phyloP scores from a whole-genome alignment of 2,888 invertebrate genomes.

The Lasioglossum morio region DNA sequence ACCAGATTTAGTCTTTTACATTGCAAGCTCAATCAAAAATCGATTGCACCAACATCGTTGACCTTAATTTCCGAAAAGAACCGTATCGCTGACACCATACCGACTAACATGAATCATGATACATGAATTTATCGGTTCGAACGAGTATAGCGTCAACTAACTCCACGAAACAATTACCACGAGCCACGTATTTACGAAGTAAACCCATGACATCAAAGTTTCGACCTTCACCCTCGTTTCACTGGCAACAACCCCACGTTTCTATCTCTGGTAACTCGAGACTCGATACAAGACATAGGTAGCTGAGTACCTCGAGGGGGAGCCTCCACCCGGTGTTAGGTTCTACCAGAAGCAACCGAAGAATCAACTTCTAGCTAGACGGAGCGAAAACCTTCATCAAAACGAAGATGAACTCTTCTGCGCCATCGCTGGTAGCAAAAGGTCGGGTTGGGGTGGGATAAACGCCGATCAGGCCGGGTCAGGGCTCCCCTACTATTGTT shows the following conservation, averaged over 20 bases:
- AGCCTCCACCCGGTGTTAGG: conserved; percentile 72
- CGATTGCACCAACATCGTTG: not conserved
- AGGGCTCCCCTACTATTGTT: conserved; percentile 80
- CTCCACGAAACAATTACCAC: conserved; percentile 49
- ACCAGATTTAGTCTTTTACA: not conserved
- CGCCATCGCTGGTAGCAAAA: conserved; percentile 38
- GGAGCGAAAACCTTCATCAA: conserved; percentile 51
- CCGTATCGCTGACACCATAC: no score
- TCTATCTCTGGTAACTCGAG: conserved; percentile 69
- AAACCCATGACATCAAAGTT: conserved; percentile 38
- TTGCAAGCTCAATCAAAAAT: not conserved
- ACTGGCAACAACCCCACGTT: conserved; percentile 50
- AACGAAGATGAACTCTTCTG: conserved; percentile 43
- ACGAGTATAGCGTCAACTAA: not conserved
- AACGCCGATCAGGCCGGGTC: conserved; percentile 84
- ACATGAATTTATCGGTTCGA: not conserved
- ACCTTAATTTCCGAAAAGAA: not conserved
- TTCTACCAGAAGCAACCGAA: conserved; percentile 57
- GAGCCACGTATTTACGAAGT: conserved; percentile 32
- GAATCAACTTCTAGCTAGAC: conserved; percentile 49
- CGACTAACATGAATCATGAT: not conserved
- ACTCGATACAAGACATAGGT: conserved; percentile 61
- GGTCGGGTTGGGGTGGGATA: conserved; percentile 56
- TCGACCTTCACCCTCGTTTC: conserved; percentile 64
- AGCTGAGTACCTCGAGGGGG: conserved; percentile 69